A percentile compares a stretch with the other conserved stretches of the same genome.
Conservation (phyloP, 92 coral and sea anemone genomes). For the Parazoanthus atlanticus region DNA sequence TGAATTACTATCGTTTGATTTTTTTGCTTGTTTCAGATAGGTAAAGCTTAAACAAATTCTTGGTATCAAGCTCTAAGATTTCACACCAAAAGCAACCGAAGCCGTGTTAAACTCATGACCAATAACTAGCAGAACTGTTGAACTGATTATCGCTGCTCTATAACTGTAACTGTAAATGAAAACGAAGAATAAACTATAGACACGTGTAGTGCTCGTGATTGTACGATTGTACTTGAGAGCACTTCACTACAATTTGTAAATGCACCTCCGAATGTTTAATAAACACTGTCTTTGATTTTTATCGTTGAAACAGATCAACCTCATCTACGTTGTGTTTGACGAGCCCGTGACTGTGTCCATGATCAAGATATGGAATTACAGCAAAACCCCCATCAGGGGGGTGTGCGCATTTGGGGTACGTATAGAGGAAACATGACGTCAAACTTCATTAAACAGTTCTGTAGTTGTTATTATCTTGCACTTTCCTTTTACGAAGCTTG, state of each 20-base stretch:
- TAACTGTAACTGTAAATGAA: no score
- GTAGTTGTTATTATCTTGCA: no score
- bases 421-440: background rate
- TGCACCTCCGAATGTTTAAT: background rate
- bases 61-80: background rate
- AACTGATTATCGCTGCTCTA: no score
- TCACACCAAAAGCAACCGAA: background rate
- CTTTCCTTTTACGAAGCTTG: background rate
- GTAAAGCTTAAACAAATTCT: no score
- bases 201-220: no score
- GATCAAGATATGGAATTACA: conserved; percentile 98
- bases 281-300: background rate
- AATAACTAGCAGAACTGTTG: no score
- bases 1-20: background rate
- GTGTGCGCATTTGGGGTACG: conserved; percentile 96
- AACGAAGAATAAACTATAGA: no score
- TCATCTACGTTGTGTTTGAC: conserved; percentile 87
- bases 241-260: background rate
- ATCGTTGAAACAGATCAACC: conserved; percentile 66
- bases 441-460: background rate
- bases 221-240: background rate
- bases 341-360: conserved; percentile 94
- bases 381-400: conserved; percentile 97
- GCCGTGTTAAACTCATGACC: no score
- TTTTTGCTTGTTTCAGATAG: background rate